Conservation (phyloP, 2,113 vertebrate genomes). For the Dascyllus trimaculatus region DNA sequence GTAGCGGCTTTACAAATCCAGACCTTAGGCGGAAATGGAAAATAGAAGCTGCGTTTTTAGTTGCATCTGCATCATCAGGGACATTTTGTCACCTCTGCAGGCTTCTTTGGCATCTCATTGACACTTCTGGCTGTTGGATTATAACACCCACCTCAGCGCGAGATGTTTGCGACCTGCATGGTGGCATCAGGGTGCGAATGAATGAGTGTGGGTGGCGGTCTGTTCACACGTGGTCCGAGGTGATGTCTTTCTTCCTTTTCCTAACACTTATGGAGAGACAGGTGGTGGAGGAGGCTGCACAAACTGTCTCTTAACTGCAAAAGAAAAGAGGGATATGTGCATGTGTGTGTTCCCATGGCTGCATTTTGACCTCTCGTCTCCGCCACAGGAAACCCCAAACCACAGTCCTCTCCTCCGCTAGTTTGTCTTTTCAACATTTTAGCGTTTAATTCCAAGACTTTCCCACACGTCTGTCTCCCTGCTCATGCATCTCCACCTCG, state of each 20-base stretch:
- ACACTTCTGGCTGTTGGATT: slow-evolving; percentile 13
- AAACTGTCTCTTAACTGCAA: neutral
- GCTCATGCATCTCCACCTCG: neutral
- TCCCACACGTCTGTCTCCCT: slow-evolving; percentile 1
- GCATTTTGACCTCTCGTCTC: slow-evolving; percentile 34
- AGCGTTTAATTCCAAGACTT: neutral
- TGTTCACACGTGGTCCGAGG: slow-evolving; percentile 32
- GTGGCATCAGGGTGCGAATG: neutral
- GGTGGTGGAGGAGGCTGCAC: slow-evolving; percentile 1
- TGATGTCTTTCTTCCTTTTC: slow-evolving; percentile 5
- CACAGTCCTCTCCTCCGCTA: slow-evolving; percentile 26
- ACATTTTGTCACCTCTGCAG: neutral
- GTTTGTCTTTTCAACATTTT: slow-evolving; percentile 20
- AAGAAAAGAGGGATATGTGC: neutral
- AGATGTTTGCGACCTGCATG: no score
- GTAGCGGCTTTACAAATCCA: no score
- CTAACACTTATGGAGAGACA: slow-evolving; percentile 15
- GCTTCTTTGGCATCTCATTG: slow-evolving; percentile 3
- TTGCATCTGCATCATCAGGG: neutral
- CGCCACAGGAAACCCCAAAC: slow-evolving; percentile 60
- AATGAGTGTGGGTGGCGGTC: neutral
- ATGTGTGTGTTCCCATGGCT: slow-evolving; percentile 39
- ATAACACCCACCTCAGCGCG: slow-evolving; percentile 2
- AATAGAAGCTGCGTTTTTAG: neutral
- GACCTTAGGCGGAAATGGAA: no score